Evolutionary conservation across 2,888 invertebrate genomes (phyloP), one percentile per base, ranked within the genome.

Genomic region (Athalia circularis): DNA sequence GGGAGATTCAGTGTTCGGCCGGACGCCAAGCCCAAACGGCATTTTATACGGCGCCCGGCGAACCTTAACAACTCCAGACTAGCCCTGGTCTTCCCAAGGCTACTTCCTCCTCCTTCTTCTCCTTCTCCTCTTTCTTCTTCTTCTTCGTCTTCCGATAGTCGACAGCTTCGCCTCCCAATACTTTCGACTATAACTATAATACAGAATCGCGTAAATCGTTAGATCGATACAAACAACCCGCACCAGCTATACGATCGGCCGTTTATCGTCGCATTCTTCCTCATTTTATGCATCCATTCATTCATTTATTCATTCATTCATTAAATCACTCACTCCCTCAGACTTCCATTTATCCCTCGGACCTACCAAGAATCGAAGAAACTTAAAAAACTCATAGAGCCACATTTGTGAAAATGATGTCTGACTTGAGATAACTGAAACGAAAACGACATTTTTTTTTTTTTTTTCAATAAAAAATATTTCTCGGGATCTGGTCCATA

Each of bases 1-100:
- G 65, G 84, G 85, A 85, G 85, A 85, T 85, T 85, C 85, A 85
- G 84, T 85, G 80, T 82, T 76, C 78, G 82, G 77, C 75, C 80
- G 83, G 82, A 80, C 81, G 83, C 84, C 84, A 84, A 84, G 83
- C 84, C 83, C 83, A 84, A 84, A 84, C 80, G 81, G 81, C 85
- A 84, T 85, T 85, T 84, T 84, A 84, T 84, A 83, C 85, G 85
- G 85, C 64, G 75, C 75, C 62, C 75, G 50, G 62, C 64, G 59
- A 75, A 75, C 75, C 61, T 75, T 75, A 75, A 75, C 75, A 75
- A 75, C 75, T n/a, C 59, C 72, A 72, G 72, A 72, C 72, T 57
- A 72, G 57, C 72, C 72, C 59, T 59, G 59, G 54, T 68, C 72
- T 72, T 72, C 47, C 43, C 72, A 72, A 72, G 59, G 72, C 57